phyloP scores from a whole-genome alignment of 2,888 invertebrate species.

The Chrysolina haemoptera region DNA sequence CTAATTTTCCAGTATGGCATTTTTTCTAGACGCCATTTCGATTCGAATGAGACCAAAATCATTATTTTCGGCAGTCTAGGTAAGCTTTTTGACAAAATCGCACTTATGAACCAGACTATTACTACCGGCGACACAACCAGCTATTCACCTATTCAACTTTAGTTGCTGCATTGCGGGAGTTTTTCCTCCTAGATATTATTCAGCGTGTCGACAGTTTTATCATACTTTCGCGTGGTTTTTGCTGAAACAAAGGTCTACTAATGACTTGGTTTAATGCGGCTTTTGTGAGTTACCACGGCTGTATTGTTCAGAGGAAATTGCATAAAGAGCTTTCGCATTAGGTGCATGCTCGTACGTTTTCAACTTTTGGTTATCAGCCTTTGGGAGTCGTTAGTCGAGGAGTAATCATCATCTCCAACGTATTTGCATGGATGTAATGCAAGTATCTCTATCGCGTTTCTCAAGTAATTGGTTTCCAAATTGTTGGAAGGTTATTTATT shows the following conservation, averaged over 20 bases:
- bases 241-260: slow-evolving; percentile 37
- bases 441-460: no score
- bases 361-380: slow-evolving; percentile 14
- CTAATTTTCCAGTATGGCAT: no score
- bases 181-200: slow-evolving; percentile 43
- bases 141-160: slow-evolving; percentile 12
- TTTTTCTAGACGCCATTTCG: no score
- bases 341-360: slow-evolving; percentile 24
- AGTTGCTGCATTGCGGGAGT: slow-evolving; percentile 35
- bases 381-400: slow-evolving; percentile 26
- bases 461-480: no score
- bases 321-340: slow-evolving; percentile 13
- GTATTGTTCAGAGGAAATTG: slow-evolving; percentile 29
- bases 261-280: slow-evolving; percentile 31
- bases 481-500: no score
- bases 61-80: no score
- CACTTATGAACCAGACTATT: no score
- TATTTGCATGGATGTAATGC: not conserved
- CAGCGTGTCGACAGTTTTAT: slow-evolving; percentile 33
- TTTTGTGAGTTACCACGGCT: slow-evolving; percentile 10
- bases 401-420: not conserved
- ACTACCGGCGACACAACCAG: slow-evolving; percentile 28
- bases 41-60: no score
- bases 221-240: slow-evolving; percentile 38
- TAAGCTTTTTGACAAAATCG: no score